Evolutionary conservation across 2,113 vertebrate species (phyloP).

Genomic region (Todiramphus saurophagus): DNA sequence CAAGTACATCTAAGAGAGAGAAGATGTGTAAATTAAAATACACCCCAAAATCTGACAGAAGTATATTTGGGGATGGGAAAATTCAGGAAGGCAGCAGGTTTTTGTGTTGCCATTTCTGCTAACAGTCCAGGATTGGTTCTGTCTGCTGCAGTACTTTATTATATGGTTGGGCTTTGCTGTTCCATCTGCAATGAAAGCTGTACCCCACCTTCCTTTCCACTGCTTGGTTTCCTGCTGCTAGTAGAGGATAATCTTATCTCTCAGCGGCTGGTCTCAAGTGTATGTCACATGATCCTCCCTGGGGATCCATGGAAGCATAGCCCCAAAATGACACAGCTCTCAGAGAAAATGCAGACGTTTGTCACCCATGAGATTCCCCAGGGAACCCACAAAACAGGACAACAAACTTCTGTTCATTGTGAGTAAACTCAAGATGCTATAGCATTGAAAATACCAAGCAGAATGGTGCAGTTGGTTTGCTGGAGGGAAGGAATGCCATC

Average conservation of each 20-base stretch:
- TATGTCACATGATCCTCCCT: neutral
- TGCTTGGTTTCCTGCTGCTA: neutral
- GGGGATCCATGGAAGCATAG: neutral
- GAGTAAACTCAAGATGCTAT: neutral
- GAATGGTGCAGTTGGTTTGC: neutral
- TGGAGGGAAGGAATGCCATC: neutral
- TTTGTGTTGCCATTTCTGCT: neutral
- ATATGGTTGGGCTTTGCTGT: neutral
- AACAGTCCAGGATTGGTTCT: accelerated
- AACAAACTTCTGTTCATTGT: neutral
- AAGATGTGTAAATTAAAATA: constrained; percentile 21
- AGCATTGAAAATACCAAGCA: neutral
- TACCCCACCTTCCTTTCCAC: neutral
- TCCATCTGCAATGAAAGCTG: neutral
- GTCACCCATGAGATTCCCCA: neutral
- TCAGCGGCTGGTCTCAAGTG: accelerated
- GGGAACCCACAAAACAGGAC: neutral
- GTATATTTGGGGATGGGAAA: neutral
- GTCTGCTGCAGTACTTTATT: neutral
- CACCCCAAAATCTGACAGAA: neutral
- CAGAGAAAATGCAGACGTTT: neutral
- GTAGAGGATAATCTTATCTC: neutral
- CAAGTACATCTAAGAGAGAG: neutral
- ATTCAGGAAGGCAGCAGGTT: neutral
- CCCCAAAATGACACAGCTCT: neutral